A percentile compares a stretch with the other conserved stretches of the same genome.
These are phyloP conservation scores for Tanypteryx hageni DNA, from an alignment of 2,888 invertebrate species.

Conservation along the genomic window DNA sequence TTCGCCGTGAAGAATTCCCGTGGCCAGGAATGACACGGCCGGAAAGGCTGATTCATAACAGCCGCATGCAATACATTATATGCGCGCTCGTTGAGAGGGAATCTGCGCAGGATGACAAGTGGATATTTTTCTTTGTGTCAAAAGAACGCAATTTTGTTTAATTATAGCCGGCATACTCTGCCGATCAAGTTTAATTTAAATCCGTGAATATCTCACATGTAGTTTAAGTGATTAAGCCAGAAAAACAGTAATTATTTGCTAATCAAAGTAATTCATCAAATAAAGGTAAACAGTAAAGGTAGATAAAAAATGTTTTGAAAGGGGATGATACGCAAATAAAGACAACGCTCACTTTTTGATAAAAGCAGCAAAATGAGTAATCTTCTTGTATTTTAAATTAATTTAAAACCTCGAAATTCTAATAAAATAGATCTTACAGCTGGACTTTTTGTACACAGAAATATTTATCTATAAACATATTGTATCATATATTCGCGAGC, in stretches of 20 bases:
- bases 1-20: not conserved
- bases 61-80: not conserved
- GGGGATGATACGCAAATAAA: too few relatives aligned
- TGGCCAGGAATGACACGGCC: not conserved
- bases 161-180: not conserved
- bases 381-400: too few relatives aligned
- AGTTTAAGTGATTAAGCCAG: not conserved
- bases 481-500: too few relatives aligned
- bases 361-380: too few relatives aligned
- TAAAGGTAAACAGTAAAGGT: not conserved
- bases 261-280: not conserved
- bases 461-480: too few relatives aligned
- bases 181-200: not conserved
- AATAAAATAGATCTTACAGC: too few relatives aligned
- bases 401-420: too few relatives aligned
- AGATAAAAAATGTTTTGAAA: too few relatives aligned
- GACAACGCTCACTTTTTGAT: too few relatives aligned
- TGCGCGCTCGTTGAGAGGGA: not conserved
- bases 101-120: not conserved
- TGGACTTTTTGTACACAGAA: too few relatives aligned
- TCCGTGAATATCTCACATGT: not conserved
- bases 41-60: constrained; percentile 10
- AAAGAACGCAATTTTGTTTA: not conserved
- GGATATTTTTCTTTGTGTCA: not conserved
- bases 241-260: not conserved